Evolutionary conservation across 2,888 invertebrate genomes (phyloP).

Genomic region (Siphlonurus alternatus): DNA sequence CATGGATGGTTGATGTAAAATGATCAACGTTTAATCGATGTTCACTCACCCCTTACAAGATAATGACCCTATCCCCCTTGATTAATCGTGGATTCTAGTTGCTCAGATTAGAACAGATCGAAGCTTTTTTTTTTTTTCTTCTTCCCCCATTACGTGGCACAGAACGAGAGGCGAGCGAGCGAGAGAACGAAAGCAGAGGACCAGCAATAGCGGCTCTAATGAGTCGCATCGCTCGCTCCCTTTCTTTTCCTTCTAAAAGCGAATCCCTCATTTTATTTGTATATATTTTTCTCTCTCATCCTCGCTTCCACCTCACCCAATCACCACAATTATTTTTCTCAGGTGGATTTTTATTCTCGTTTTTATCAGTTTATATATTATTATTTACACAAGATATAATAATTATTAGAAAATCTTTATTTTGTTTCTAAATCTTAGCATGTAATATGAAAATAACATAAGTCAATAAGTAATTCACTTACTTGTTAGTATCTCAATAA

Average conservation of each 20-base stretch:
- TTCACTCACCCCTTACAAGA: neutral
- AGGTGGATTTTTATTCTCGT: neutral
- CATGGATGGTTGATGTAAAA: too few relatives aligned
- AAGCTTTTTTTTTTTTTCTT: neutral
- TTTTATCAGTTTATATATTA: too few relatives aligned
- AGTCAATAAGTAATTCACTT: too few relatives aligned
- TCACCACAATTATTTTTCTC: neutral
- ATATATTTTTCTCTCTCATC: too few relatives aligned
- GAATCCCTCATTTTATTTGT: neutral
- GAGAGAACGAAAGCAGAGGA: neutral
- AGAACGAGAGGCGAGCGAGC: neutral
- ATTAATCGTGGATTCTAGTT: neutral
- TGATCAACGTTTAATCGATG: neutral
- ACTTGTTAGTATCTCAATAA: too few relatives aligned
- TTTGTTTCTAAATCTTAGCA: too few relatives aligned
- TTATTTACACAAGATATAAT: too few relatives aligned
- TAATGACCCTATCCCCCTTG: neutral
- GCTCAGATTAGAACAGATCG: neutral
- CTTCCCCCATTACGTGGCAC: too few relatives aligned
- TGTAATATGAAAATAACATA: too few relatives aligned
- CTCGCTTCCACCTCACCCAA: too few relatives aligned
- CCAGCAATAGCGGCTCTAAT: neutral
- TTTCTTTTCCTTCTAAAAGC: neutral
- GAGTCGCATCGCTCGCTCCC: neutral
- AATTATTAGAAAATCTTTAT: too few relatives aligned